Conservation (phyloP, 2,113 vertebrate species). For the Falco punctatus region DNA sequence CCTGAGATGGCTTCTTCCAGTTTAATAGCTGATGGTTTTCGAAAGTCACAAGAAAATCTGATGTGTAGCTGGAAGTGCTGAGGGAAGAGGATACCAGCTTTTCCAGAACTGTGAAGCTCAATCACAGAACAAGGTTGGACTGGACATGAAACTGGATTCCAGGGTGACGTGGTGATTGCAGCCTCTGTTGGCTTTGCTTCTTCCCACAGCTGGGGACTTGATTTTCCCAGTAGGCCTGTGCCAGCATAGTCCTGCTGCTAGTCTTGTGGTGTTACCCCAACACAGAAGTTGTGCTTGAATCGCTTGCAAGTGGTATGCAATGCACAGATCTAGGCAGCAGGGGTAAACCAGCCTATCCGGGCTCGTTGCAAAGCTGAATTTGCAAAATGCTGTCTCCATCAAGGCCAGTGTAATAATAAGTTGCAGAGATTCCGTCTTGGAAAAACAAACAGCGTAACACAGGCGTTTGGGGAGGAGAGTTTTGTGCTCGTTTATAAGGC, state of each 20-base stretch:
- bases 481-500: background rate
- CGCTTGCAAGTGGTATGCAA: background rate
- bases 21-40: background rate
- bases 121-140: constrained; percentile 40
- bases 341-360: background rate
- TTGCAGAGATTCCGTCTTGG: background rate
- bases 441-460: background rate
- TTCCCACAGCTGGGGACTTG: constrained; percentile 54
- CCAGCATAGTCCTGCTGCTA: background rate
- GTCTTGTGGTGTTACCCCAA: constrained; percentile 35
- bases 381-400: constrained; percentile 25
- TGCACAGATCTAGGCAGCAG: background rate
- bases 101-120: constrained; percentile 54
- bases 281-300: background rate
- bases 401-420: constrained; percentile 27
- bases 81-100: constrained; percentile 57
- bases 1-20: background rate
- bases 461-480: background rate
- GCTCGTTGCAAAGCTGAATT: constrained; percentile 42
- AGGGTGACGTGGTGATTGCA: constrained; percentile 64
- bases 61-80: background rate
- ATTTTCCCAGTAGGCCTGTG: constrained; percentile 24
- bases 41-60: background rate
- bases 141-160: constrained; percentile 64
- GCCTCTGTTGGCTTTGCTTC: background rate